Evolutionary conservation across 2,113 vertebrate species (phyloP).

Genomic region (Myiagra hebetior): DNA sequence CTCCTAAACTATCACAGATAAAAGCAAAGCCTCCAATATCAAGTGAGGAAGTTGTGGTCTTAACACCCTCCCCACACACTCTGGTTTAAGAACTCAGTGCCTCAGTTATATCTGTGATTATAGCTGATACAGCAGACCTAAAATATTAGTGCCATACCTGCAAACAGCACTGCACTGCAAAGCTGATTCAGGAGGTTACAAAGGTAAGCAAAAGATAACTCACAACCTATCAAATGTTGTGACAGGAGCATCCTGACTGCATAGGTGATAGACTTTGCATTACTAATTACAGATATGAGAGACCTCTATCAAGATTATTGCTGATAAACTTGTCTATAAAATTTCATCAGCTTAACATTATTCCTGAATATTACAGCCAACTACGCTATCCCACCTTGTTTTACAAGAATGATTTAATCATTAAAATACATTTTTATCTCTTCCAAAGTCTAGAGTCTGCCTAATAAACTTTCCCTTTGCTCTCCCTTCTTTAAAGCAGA

Average conservation of each 20-base stretch:
- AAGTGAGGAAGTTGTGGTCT: not conserved
- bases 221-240: not conserved
- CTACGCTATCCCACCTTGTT: not conserved
- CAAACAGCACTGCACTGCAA: not conserved
- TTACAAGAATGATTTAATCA: not conserved
- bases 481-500: not conserved
- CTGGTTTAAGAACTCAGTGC: not conserved
- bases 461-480: not conserved
- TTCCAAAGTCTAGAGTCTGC: not conserved
- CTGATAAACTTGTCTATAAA: not conserved
- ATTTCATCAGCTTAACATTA: not conserved
- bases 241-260: not conserved
- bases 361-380: not conserved
- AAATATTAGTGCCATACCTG: not conserved
- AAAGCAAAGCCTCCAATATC: not conserved
- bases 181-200: not conserved
- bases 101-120: not conserved
- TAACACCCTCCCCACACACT: not conserved
- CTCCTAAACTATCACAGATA: not conserved
- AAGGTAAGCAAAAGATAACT: not conserved
- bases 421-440: not conserved
- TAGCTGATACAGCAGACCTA: not conserved
- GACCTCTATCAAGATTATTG: not conserved
- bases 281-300: not conserved
- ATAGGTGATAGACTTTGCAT: not conserved